Conservation (phyloP, 2,113 vertebrate genomes). For the Aldabrachelys gigantea region DNA sequence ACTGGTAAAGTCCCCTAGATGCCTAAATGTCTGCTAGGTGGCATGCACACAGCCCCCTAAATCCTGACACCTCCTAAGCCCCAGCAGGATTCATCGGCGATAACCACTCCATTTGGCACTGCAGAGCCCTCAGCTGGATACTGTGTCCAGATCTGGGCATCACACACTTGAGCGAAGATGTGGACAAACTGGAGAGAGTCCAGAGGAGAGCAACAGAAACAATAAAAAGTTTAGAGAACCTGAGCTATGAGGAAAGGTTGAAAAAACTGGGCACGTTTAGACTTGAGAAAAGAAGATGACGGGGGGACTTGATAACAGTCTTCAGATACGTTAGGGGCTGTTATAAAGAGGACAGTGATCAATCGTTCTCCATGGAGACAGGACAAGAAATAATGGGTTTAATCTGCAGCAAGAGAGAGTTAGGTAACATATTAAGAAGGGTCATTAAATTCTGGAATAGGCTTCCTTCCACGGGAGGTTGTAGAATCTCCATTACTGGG, state of each 20-base stretch:
- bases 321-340: too few relatives aligned
- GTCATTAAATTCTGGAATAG: too few relatives aligned
- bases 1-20: neutral
- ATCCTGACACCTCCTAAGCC: neutral
- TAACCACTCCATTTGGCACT: neutral
- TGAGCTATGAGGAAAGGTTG: neutral
- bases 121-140: neutral
- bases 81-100: neutral
- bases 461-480: neutral
- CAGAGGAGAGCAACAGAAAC: neutral
- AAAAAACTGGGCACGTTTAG: too few relatives aligned
- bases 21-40: neutral
- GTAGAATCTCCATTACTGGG: neutral
- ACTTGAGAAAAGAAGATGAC: too few relatives aligned
- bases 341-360: too few relatives aligned
- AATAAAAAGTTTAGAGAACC: neutral
- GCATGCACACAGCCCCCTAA: neutral
- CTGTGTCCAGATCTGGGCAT: neutral
- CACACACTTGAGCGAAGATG: neutral
- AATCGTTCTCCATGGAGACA: too few relatives aligned
- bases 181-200: neutral
- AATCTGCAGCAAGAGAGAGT: too few relatives aligned
- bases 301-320: too few relatives aligned
- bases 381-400: too few relatives aligned
- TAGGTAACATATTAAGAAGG: too few relatives aligned